Evolutionary conservation across 2,888 invertebrate genomes (phyloP).

Genomic region (Neoitamus cyanurus): DNA sequence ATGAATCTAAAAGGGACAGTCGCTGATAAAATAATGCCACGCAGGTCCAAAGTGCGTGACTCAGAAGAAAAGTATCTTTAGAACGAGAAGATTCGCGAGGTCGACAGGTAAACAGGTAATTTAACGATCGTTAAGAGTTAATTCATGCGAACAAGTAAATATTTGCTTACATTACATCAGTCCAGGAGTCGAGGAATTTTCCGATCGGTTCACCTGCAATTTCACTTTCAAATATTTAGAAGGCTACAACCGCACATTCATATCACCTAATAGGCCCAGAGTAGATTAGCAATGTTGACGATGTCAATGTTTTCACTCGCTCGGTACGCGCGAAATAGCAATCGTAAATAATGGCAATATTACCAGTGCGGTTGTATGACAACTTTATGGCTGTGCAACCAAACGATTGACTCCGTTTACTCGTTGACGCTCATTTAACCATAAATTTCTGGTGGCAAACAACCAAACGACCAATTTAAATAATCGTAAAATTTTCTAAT

Average conservation of each 20-base stretch:
- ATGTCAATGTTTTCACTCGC: background rate
- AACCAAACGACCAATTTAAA: background rate
- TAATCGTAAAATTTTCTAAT: background rate
- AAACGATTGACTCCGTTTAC: background rate
- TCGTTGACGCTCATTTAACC: background rate
- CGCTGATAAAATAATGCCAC: background rate
- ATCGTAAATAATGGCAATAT: background rate
- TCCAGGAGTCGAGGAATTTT: background rate
- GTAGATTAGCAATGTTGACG: background rate
- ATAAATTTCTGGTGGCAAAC: background rate
- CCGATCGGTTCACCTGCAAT: background rate
- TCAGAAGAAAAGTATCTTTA: background rate
- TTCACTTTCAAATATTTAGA: background rate
- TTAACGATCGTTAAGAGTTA: background rate
- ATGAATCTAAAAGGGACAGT: background rate
- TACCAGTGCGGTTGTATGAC: background rate
- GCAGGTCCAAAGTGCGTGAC: background rate
- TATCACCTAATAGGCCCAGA: background rate
- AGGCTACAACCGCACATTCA: background rate
- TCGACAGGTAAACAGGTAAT: background rate
- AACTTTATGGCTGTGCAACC: background rate
- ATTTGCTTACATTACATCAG: background rate
- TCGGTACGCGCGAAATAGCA: background rate
- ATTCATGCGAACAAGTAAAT: background rate
- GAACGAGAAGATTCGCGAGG: background rate